Evolutionary conservation across 1,140 invertebrate genomes (phyloP).

Genomic region (Cherax quadricarinatus): DNA sequence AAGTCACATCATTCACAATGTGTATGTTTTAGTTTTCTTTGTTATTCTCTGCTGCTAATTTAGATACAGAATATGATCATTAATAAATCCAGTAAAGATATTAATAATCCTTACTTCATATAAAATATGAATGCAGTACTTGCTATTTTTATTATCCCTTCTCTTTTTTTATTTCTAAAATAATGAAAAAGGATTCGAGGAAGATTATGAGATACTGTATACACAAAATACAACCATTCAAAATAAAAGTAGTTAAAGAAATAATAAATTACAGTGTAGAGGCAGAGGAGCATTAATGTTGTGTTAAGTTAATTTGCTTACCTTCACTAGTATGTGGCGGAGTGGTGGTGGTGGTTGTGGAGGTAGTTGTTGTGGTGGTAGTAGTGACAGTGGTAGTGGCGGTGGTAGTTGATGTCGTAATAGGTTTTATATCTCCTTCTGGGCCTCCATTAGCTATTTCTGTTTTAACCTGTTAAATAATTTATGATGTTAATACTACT

Average conservation of each 20-base stretch:
- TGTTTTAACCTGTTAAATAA: conserved; percentile 43
- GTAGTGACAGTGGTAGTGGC: conserved; percentile 63
- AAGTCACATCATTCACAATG: no score
- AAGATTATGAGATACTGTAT: neutral
- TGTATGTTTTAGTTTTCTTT: no score
- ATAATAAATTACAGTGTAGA: neutral
- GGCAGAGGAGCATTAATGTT: neutral
- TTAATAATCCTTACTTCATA: neutral
- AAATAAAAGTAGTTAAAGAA: neutral
- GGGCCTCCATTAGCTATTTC: conserved; percentile 65
- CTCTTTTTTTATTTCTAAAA: neutral
- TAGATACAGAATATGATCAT: no score
- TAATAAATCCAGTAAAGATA: no score
- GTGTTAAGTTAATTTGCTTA: neutral
- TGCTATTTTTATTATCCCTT: neutral
- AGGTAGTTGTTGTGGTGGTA: conserved; percentile 57
- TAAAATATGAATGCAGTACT: neutral
- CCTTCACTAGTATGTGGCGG: conserved; percentile 69
- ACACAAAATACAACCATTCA: neutral
- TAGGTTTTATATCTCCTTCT: conserved; percentile 54
- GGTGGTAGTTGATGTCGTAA: conserved; percentile 47
- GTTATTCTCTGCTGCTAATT: no score
- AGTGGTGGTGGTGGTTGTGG: conserved; percentile 67
- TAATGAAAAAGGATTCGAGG: neutral
- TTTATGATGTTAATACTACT: neutral